These are phyloP conservation scores for Bufotes viridis DNA, from an alignment of 2,797 vertebrate genomes.

Conservation along the genomic window DNA sequence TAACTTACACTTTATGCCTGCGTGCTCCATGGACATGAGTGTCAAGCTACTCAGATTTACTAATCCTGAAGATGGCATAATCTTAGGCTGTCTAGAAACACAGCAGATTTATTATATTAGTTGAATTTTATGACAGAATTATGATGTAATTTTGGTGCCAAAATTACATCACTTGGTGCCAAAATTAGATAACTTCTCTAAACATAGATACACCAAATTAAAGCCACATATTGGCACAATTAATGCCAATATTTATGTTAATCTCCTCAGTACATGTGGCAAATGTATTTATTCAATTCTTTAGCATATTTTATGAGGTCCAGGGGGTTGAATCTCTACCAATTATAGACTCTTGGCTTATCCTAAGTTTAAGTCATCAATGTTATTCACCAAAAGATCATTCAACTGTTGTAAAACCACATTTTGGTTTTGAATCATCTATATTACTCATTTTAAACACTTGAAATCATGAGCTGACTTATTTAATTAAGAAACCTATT, in stretches of 20 bases:
- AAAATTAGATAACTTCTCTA: no score
- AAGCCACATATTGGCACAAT: no score
- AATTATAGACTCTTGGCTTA: neutral
- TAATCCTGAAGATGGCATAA: no score
- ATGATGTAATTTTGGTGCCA: no score
- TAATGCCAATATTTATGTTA: no score
- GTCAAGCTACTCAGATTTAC: no score
- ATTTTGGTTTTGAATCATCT: neutral
- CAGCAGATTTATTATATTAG: no score
- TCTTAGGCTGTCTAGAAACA: no score
- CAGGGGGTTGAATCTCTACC: neutral
- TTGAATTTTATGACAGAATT: no score
- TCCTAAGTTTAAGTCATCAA: neutral
- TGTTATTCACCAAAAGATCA: neutral
- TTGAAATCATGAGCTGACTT: neutral
- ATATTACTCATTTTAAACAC: slow-evolving; percentile 8
- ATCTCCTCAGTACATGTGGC: no score
- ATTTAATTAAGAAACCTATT: neutral
- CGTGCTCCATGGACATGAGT: neutral
- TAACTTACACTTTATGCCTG: neutral
- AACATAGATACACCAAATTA: no score
- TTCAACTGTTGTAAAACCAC: neutral
- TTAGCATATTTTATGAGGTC: neutral
- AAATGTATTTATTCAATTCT: neutral
- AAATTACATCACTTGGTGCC: no score